Evolutionary conservation across 2,888 invertebrate genomes (phyloP), one percentile per base, ranked within the genome.

Genomic region (Leptothorax acervorum): DNA sequence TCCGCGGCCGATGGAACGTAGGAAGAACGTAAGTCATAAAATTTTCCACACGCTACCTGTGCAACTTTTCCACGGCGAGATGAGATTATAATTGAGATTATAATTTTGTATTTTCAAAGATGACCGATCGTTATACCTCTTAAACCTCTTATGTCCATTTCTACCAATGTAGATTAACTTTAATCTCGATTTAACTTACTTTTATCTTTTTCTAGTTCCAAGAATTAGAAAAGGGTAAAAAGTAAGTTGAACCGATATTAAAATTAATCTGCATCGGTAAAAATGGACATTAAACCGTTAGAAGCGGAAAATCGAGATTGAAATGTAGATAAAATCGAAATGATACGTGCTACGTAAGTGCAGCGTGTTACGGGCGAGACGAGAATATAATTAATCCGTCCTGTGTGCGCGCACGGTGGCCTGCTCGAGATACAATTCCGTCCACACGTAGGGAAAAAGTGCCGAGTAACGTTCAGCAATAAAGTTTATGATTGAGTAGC

Each of bases 401-500:
- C 57, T 31, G 57, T 28, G 18, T 4, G n/a, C n/a, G 31, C 55
- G 35, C 6, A 6, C 23, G 60, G 18, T 60, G 53, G 5, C 18
- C 53, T 39, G 51, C 66, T 8, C 55, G 31, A 75, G 63, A 57
- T 45, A 66, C 31, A 78, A 78, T 57, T 51, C 39, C 23, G 65
- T 76, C 28, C 51, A 35, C 55, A 66, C 42, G 68, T 45, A 31
- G 35, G 18, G 55, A 71, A 63, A 70, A 62, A 78, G 23, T 68
- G 60, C 23, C 63, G 68, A 78, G 60, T 57, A 74, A 68, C 31
- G 65, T 39, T 45, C n/a, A 57, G 57, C 63, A 66, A 73, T 63
- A 75, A 65, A 55, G n/a, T 48, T 75, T 55, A 48, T 62, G 71
- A 78, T 84, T 79, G 55, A 48, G 53, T 39, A 53, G 66, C 45